These are phyloP conservation scores for Sarcophaga carnaria DNA, from an alignment of 2,888 invertebrate genomes.

Conservation along the genomic window DNA sequence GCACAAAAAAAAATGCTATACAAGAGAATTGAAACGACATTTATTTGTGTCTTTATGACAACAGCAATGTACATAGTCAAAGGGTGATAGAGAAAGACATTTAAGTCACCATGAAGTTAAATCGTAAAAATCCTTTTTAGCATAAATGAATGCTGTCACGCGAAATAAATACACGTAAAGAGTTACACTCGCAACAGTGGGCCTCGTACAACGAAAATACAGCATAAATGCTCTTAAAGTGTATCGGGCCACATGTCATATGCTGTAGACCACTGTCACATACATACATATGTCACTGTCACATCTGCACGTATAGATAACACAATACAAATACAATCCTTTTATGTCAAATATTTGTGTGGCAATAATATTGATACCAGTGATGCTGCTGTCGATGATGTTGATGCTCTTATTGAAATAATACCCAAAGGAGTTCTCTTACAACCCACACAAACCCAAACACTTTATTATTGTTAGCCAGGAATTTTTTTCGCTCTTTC, in stretches of 20 bases:
- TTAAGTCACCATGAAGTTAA: slow-evolving; percentile 48
- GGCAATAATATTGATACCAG: slow-evolving; percentile 51
- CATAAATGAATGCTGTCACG: slow-evolving; percentile 51
- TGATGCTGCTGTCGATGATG: slow-evolving; percentile 31
- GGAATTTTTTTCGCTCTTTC: slow-evolving; percentile 43
- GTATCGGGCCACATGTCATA: not conserved
- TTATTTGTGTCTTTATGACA: slow-evolving; percentile 39
- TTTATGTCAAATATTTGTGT: slow-evolving; percentile 62
- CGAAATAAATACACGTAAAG: slow-evolving; percentile 48
- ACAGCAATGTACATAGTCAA: not conserved
- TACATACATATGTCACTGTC: slow-evolving; percentile 15
- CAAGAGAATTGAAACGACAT: slow-evolving; percentile 52
- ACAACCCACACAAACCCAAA: not conserved
- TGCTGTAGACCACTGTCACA: slow-evolving; percentile 12
- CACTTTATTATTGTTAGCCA: slow-evolving; percentile 57
- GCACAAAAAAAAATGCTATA: slow-evolving; percentile 20
- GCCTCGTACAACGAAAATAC: not conserved
- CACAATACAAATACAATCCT: slow-evolving; percentile 52
- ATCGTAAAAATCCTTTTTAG: slow-evolving; percentile 64
- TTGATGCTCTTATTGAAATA: slow-evolving; percentile 52
- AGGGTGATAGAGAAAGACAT: slow-evolving; percentile 26
- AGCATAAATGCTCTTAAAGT: not conserved
- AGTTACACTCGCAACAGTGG: slow-evolving; percentile 1
- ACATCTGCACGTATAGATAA: slow-evolving; percentile 16
- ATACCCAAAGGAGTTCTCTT: slow-evolving; percentile 54